Percentiles rank a stretch among this genome's conserved stretches.
Conservation (phyloP, 2,888 invertebrate species). For the Steinernema hermaphroditum region DNA sequence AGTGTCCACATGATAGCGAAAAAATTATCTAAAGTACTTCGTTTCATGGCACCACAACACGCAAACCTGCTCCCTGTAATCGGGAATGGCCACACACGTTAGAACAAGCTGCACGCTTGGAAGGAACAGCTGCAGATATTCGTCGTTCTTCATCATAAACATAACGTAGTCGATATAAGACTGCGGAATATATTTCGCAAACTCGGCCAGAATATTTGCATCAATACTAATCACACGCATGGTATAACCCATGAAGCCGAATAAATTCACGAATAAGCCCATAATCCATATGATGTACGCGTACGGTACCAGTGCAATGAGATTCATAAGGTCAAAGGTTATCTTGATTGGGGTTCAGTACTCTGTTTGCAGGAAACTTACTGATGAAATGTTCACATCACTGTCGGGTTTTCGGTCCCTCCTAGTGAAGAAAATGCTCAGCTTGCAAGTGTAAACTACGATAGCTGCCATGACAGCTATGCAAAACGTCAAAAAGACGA, state of each 20-base stretch:
- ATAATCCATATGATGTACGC: background rate
- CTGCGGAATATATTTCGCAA: background rate
- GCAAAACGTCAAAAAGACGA: background rate
- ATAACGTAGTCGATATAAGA: background rate
- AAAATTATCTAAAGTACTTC: background rate
- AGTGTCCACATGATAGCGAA: background rate
- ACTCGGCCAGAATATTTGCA: constrained; percentile 21
- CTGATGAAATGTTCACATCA: background rate
- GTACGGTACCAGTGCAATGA: background rate
- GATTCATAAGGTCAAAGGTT: background rate
- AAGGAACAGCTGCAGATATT: constrained; percentile 5
- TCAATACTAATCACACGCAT: constrained; percentile 8
- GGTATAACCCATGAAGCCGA: background rate
- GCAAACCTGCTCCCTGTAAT: background rate
- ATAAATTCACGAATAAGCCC: background rate
- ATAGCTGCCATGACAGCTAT: background rate
- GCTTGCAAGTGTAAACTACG: background rate
- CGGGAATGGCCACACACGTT: background rate
- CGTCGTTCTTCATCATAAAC: background rate
- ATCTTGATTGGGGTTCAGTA: background rate
- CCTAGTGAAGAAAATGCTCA: background rate
- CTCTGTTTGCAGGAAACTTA: no score
- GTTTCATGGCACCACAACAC: background rate
- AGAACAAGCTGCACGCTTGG: background rate
- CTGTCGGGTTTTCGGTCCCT: background rate